These are phyloP conservation scores for Alsophila aescularia DNA, from an alignment of 2,888 invertebrate genomes.

Conservation along the genomic window DNA sequence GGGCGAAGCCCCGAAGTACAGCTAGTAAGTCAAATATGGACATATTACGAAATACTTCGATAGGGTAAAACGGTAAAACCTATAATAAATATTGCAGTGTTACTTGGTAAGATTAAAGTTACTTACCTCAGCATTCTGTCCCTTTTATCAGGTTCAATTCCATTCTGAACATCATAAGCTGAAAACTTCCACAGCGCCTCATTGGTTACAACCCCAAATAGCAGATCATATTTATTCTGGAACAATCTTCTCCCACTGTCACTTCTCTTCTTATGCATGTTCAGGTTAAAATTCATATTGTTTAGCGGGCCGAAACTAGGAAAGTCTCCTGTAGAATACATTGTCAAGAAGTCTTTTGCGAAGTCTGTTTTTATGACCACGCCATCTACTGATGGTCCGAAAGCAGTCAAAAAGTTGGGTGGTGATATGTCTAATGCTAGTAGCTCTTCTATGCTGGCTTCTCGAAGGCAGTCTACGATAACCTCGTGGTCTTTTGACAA, in stretches of 20 bases:
- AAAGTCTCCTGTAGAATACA: constrained; percentile 87
- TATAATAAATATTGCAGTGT: too few relatives aligned
- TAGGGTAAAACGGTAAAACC: too few relatives aligned
- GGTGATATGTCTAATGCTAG: constrained; percentile 90
- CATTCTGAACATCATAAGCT: constrained; percentile 91
- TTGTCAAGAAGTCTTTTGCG: constrained; percentile 90
- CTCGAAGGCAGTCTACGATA: constrained; percentile 93
- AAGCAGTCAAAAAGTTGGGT: constrained; percentile 93
- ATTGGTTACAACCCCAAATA: constrained; percentile 96
- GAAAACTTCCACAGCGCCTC: constrained; percentile 97
- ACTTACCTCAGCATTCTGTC: constrained; percentile 89
- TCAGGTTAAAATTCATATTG: constrained; percentile 79
- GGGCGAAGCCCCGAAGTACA: too few relatives aligned
- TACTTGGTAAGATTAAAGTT: neutral
- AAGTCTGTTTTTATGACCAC: constrained; percentile 96
- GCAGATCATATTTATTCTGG: constrained; percentile 90
- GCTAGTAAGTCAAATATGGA: too few relatives aligned
- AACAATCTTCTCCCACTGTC: constrained; percentile 85
- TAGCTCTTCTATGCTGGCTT: constrained; percentile 89
- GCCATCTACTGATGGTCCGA: constrained; percentile 97
- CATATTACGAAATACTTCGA: too few relatives aligned
- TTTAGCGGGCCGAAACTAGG: constrained; percentile 86
- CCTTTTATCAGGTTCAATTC: constrained; percentile 94
- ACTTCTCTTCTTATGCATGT: constrained; percentile 85
- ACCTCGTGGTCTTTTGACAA: constrained; percentile 91